Conservation (phyloP, 2,888 invertebrate species). For the Dermolepida albohirtum region DNA sequence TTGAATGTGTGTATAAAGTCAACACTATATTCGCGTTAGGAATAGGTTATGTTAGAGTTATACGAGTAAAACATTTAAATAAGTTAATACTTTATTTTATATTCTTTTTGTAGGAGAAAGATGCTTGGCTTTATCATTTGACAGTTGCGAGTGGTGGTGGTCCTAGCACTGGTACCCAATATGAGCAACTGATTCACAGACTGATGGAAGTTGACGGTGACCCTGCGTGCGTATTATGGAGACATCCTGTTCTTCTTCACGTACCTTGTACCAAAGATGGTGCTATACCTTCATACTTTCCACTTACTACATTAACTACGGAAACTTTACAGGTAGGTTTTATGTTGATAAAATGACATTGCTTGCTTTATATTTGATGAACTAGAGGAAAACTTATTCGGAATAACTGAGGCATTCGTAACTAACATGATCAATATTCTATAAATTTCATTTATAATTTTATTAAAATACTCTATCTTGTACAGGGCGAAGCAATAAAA, state of each 20-base stretch:
- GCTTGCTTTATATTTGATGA: not conserved
- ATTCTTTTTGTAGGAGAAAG: constrained; percentile 76
- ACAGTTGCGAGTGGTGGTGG: constrained; percentile 95
- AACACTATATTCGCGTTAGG: too few species aligned
- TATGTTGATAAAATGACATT: not conserved
- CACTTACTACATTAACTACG: constrained; percentile 90
- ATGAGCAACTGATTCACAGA: constrained; percentile 95
- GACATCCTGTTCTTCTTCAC: constrained; percentile 90
- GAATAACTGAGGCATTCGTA: too few species aligned
- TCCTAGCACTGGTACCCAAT: constrained; percentile 92
- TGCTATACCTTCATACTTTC: constrained; percentile 77
- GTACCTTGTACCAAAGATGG: constrained; percentile 82
- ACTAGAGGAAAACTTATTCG: too few species aligned
- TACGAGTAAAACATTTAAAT: not conserved
- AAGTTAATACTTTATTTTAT: not conserved
- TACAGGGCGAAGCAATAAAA: constrained; percentile 85
- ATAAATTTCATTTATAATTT: constrained; percentile 17
- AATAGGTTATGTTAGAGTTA: not conserved
- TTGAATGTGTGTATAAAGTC: too few species aligned
- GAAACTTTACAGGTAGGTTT: constrained; percentile 78
- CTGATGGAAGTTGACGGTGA: constrained; percentile 97
- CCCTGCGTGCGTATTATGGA: constrained; percentile 92
- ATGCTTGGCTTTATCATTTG: constrained; percentile 85
- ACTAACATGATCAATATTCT: too few species aligned
- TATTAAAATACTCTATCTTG: constrained; percentile 1